A percentile compares a stretch with the other conserved stretches of the same genome.
These are phyloP conservation scores for Trichopria drosophilae DNA, from an alignment of 2,888 invertebrate genomes.

Conservation along the genomic window DNA sequence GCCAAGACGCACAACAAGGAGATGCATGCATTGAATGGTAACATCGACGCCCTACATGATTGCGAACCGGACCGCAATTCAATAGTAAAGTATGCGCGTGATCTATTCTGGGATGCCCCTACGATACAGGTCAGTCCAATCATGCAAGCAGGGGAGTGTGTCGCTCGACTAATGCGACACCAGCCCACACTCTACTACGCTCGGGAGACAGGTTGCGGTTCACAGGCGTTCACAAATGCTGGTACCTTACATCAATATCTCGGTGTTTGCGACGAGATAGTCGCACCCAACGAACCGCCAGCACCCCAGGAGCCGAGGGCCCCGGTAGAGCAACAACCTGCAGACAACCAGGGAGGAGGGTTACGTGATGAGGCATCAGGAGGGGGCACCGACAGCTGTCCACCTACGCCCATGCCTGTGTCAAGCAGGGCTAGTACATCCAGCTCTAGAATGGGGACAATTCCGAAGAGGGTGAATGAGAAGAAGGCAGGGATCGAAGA, in stretches of 20 bases:
- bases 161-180: not conserved
- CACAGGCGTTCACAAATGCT: not conserved
- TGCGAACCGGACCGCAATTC: fast-evolving
- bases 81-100: fast-evolving
- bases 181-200: not conserved
- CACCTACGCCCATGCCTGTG: too few relatives aligned
- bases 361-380: too few relatives aligned
- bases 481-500: too few relatives aligned
- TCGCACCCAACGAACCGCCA: too few relatives aligned
- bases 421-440: too few relatives aligned
- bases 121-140: not conserved
- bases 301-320: too few relatives aligned
- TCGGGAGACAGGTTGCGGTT: not conserved
- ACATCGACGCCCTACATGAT: not conserved
- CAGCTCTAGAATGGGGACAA: too few relatives aligned
- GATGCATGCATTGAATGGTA: not conserved
- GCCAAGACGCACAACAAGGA: not conserved
- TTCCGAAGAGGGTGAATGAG: too few relatives aligned
- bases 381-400: too few relatives aligned
- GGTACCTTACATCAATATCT: not conserved
- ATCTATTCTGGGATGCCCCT: not conserved
- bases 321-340: too few relatives aligned
- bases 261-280: too few relatives aligned
- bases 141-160: not conserved
- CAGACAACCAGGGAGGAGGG: too few relatives aligned